phyloP scores from a whole-genome alignment of 2,113 vertebrate genomes.

The Tychaedon coryphoeus region DNA sequence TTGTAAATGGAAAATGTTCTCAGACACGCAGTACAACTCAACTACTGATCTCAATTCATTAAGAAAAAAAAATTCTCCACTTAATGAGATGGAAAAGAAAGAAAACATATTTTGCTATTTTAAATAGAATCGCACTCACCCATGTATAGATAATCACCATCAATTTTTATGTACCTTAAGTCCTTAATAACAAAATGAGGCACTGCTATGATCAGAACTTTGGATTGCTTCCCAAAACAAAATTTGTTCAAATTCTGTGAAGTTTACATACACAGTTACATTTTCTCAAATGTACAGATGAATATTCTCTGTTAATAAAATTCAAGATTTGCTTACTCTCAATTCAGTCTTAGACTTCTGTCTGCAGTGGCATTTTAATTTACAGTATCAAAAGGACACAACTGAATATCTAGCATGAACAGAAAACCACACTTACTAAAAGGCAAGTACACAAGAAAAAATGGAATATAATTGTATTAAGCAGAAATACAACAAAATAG shows the following conservation, averaged over 20 bases:
- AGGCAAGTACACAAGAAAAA: background rate
- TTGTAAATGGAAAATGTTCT: background rate
- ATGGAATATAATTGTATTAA: background rate
- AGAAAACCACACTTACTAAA: background rate
- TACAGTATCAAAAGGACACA: background rate
- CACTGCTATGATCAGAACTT: background rate
- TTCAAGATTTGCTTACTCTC: background rate
- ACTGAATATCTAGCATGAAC: background rate
- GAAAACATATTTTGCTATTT: background rate
- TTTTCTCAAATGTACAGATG: background rate
- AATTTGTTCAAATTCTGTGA: background rate
- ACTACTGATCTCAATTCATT: background rate
- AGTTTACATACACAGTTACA: background rate
- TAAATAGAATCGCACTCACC: background rate
- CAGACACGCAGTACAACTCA: background rate
- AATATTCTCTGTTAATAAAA: background rate
- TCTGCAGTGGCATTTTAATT: slow-evolving; percentile 8
- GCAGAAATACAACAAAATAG: background rate
- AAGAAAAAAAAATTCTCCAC: background rate
- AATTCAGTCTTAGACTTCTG: background rate
- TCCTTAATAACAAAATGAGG: background rate
- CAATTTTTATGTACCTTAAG: rapidly evolving
- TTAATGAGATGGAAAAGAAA: background rate
- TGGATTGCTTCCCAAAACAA: background rate
- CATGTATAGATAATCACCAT: background rate